Evolutionary conservation across 2,888 invertebrate species (phyloP), one percentile per base, ranked within the genome.

Genomic region (Cyaniris semiargus): DNA sequence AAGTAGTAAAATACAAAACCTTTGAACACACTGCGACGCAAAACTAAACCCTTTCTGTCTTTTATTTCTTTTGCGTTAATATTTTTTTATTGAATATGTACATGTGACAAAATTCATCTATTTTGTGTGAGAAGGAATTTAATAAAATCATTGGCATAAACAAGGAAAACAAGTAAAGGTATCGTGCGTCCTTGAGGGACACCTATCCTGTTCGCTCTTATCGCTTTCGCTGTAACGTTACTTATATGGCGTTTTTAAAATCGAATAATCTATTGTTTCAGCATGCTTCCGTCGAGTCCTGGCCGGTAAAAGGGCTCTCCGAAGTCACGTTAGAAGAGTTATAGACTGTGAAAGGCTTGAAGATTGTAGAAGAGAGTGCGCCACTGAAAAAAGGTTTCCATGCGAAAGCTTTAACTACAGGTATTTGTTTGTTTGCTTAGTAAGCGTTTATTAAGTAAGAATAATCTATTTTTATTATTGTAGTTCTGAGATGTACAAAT

Each of bases 381-480:
- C 96, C 1, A 94, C 95, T 7, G 97, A 97, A 86, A 95, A 95
- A 84, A 92, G 95, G 76, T 97, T 97, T 85, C 95, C 95, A 80
- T 97, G 97, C 85, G 97, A 97, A 89, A 97, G 97, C 81, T 97
- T 97, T 85, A 97, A 97, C 87, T 97, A 97, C 91, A 95, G 97
- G 95, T 96, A n/a, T 13, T 38, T 13, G 66, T 0, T 13, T 15
- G n/a, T 70, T 10, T 31, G 76, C 48, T 56, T 72, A 58, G 21
- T 21, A 58, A 58, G n/a, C n/a, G n/a, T 10, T 27, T 15, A 53
- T 1, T 23, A 27, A 15, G 8, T 53, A n/a, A 74, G 48, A 48
- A 48, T 15, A 48, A n/a, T n/a, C n/a, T 48, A 48, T 15, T 15
- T 3, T 13, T 48, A 48, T 48, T 48, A 10, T 38, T 38, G 2